Conservation (phyloP, 2,888 invertebrate genomes). For the Apamea epomidion region DNA sequence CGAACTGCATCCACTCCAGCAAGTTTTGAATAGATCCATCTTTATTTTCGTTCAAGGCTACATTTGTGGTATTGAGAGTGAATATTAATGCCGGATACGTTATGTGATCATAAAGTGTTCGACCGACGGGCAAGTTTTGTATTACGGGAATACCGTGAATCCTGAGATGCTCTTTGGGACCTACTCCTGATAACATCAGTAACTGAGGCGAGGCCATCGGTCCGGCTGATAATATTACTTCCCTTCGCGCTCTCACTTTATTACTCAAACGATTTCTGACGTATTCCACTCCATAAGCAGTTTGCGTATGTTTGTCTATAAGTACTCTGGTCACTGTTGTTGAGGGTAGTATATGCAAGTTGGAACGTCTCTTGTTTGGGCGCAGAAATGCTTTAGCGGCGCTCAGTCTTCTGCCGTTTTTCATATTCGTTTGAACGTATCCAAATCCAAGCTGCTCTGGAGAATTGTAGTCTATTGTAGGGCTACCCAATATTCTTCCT, state of each 20-base stretch:
- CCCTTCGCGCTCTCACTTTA: conserved; percentile 90
- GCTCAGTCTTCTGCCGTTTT: conserved; percentile 90
- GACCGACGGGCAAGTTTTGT: conserved; percentile 91
- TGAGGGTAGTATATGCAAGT: conserved; percentile 90
- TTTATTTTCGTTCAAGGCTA: conserved; percentile 75
- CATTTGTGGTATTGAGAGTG: conserved; percentile 81
- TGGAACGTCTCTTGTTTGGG: conserved; percentile 87
- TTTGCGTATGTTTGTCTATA: conserved; percentile 85
- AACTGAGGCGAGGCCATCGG: conserved; percentile 95
- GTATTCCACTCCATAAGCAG: conserved; percentile 90
- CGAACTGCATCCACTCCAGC: conserved; percentile 76
- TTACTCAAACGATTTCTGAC: conserved; percentile 81
- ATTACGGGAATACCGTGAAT: conserved; percentile 89
- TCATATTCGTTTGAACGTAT: conserved; percentile 91
- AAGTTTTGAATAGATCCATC: conserved; percentile 69
- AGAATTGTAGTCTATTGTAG: conserved; percentile 93
- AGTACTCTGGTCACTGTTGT: conserved; percentile 90
- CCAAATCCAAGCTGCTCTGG: conserved; percentile 90
- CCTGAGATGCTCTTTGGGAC: conserved; percentile 90
- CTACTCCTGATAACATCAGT: conserved; percentile 94
- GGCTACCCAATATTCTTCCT: conserved; percentile 91
- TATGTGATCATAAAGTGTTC: conserved; percentile 91
- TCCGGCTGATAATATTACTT: conserved; percentile 94
- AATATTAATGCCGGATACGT: conserved; percentile 93
- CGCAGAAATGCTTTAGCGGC: conserved; percentile 91